Evolutionary conservation across 2,113 vertebrate species (phyloP).

Genomic region (Festucalex cinctus): DNA sequence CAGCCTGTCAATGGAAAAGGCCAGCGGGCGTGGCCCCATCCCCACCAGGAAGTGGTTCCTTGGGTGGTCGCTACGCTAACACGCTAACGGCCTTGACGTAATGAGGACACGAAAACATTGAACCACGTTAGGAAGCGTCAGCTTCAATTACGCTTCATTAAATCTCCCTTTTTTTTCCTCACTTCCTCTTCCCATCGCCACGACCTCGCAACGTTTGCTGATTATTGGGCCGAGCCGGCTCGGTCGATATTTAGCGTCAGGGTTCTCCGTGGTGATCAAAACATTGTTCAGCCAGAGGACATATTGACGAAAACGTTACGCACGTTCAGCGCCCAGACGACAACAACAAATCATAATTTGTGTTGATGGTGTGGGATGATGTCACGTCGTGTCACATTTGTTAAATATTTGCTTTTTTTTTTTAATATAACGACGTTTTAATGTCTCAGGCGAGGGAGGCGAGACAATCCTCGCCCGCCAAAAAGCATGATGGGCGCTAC

Average conservation of each 20-base stretch:
- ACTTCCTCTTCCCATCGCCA: background rate
- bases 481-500: background rate
- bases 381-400: background rate
- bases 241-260: background rate
- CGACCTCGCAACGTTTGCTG: background rate
- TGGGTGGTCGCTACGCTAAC: slow-evolving; percentile 18
- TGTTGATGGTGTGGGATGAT: background rate
- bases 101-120: slow-evolving; percentile 48
- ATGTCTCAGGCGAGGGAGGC: background rate
- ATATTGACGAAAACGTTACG: background rate
- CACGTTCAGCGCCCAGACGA: background rate
- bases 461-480: background rate
- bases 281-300: background rate
- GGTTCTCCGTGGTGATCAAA: background rate
- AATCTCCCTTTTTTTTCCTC: slow-evolving; percentile 2
- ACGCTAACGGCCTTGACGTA: slow-evolving; percentile 39
- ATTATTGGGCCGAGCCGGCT: background rate
- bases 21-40: background rate
- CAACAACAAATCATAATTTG: background rate
- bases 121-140: slow-evolving; percentile 38
- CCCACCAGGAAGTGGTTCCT: slow-evolving; percentile 20
- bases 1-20: slow-evolving; percentile 8
- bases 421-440: background rate
- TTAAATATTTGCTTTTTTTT: background rate
- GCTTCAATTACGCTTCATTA: slow-evolving; percentile 44